These are phyloP conservation scores for Echinometra lucunter DNA, from an alignment of 53 echinoderm and acorn worm genomes.

Conservation along the genomic window DNA sequence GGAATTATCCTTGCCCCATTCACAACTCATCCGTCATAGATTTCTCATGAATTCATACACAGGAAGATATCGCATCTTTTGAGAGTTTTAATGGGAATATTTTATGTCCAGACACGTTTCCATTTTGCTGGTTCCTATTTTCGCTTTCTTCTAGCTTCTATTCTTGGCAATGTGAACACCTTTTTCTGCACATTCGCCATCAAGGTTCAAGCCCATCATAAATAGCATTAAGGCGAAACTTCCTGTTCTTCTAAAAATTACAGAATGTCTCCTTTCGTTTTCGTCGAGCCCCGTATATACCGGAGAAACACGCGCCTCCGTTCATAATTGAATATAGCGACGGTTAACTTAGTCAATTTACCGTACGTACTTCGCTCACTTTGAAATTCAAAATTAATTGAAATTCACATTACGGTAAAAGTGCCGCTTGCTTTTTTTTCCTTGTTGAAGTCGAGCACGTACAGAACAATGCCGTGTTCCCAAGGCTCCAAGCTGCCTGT, in stretches of 20 bases:
- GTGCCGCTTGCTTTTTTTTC: constrained; percentile 45
- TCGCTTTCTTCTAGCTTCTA: background rate
- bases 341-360: constrained; percentile 69
- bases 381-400: constrained; percentile 67
- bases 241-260: background rate
- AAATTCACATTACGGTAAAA: constrained; percentile 67
- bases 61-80: background rate
- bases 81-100: background rate
- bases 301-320: constrained; percentile 22
- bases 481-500: background rate
- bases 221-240: constrained; percentile 45
- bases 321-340: constrained; percentile 68
- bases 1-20: background rate
- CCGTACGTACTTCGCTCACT: constrained; percentile 37
- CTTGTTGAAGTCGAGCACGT: background rate
- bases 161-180: background rate
- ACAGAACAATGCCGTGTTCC: constrained; percentile 13
- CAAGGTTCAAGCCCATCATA: background rate
- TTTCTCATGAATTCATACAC: background rate
- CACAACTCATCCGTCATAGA: background rate
- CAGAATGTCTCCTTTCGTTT: constrained; percentile 14
- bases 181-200: background rate
- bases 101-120: constrained; percentile 2
- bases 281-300: background rate
- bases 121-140: background rate